These are phyloP conservation scores for Ceriagrion tenellum DNA, from an alignment of 2,888 invertebrate species.

Conservation along the genomic window DNA sequence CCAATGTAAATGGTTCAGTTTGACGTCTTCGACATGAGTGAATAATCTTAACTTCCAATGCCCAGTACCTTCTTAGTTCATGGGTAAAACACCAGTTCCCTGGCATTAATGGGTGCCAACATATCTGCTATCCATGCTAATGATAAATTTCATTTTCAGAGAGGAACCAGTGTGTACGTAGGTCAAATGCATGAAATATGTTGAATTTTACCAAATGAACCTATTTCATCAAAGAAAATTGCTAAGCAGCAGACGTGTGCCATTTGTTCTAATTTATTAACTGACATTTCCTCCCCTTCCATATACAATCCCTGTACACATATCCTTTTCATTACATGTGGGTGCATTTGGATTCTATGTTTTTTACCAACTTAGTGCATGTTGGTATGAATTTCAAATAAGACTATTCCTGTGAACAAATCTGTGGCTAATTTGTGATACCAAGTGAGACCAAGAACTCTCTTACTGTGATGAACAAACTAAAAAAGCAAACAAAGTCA, in stretches of 20 bases:
- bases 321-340: not conserved
- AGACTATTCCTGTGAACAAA: not conserved
- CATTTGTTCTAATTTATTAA: not conserved
- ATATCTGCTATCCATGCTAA: not conserved
- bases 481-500: not conserved
- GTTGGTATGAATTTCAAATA: not conserved
- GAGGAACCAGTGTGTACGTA: not conserved
- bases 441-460: not conserved
- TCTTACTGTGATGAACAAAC: not conserved
- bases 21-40: not conserved
- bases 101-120: not conserved
- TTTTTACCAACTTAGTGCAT: not conserved
- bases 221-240: not conserved
- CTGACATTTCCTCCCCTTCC: not conserved
- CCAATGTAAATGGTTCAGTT: not conserved
- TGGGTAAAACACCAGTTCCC: not conserved
- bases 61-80: not conserved
- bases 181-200: not conserved
- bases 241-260: not conserved
- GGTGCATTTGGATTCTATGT: not conserved
- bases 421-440: not conserved
- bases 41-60: not conserved
- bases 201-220: not conserved
- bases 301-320: not conserved
- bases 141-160: not conserved